Conservation (phyloP, 2,888 invertebrate species). For the Rambutsinella grinnellia region DNA sequence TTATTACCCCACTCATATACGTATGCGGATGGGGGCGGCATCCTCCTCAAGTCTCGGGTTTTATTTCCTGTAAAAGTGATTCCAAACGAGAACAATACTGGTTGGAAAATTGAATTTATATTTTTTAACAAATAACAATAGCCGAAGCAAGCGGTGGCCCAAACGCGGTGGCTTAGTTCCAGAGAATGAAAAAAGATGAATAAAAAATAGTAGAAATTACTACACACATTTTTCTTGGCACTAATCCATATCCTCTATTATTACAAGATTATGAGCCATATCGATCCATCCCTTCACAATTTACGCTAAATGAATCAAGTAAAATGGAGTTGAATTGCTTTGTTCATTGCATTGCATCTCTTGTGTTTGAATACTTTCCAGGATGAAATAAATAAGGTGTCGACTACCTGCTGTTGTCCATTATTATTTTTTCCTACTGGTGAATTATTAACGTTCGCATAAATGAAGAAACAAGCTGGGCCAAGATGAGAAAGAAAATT, state of each 20-base stretch:
- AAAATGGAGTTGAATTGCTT: neutral
- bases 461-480: slow-evolving; percentile 4
- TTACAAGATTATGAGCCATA: slow-evolving; percentile 13
- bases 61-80: slow-evolving; percentile 39
- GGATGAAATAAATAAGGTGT: slow-evolving; percentile 53
- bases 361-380: slow-evolving; percentile 47
- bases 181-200: neutral
- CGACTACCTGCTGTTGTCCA: slow-evolving; percentile 56
- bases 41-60: slow-evolving; percentile 24
- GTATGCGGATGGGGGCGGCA: slow-evolving; percentile 42
- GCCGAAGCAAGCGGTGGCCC: neutral
- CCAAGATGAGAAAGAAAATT: too few species aligned
- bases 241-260: neutral
- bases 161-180: neutral
- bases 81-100: slow-evolving; percentile 31
- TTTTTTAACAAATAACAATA: slow-evolving; percentile 31
- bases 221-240: neutral
- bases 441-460: too few species aligned
- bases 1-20: neutral
- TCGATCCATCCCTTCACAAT: slow-evolving; percentile 14
- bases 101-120: slow-evolving; percentile 40
- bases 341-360: neutral
- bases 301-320: neutral
- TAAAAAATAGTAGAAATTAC: neutral
- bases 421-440: slow-evolving; percentile 10